phyloP scores from a whole-genome alignment of 2,797 vertebrate species.

The Melanogrammus aeglefinus region DNA sequence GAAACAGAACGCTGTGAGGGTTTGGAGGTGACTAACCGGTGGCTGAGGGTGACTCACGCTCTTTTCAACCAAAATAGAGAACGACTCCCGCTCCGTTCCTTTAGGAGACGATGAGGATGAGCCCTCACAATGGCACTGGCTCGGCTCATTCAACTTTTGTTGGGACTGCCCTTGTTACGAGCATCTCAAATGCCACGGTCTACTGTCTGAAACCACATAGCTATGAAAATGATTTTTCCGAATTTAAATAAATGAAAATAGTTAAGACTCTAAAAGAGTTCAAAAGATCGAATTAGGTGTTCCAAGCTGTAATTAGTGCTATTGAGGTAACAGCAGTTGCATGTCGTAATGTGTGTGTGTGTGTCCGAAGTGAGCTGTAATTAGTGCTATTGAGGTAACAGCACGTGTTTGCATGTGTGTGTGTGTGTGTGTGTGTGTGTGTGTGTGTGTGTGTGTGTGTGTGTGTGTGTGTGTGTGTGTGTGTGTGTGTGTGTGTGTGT shows the following conservation, averaged over 20 bases:
- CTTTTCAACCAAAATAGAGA: slow-evolving; percentile 26
- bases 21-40: slow-evolving; percentile 58
- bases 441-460: neutral
- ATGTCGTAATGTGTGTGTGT: no score
- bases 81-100: slow-evolving; percentile 28
- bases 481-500: no score
- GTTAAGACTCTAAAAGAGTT: no score
- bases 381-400: neutral
- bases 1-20: slow-evolving; percentile 39
- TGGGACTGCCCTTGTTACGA: neutral
- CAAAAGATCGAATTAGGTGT: neutral
- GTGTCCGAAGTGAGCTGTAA: neutral
- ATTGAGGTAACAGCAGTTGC: neutral
- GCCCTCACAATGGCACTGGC: slow-evolving; percentile 42
- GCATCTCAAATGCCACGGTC: neutral
- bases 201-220: neutral
- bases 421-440: no score
- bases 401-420: no score
- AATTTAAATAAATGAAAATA: neutral
- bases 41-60: slow-evolving; percentile 42
- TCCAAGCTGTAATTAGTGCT: neutral
- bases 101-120: slow-evolving; percentile 52
- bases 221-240: neutral
- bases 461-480: neutral
- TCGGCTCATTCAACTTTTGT: neutral